Conservation (phyloP, 2,888 invertebrate species). For the Sphinx pinastri region DNA sequence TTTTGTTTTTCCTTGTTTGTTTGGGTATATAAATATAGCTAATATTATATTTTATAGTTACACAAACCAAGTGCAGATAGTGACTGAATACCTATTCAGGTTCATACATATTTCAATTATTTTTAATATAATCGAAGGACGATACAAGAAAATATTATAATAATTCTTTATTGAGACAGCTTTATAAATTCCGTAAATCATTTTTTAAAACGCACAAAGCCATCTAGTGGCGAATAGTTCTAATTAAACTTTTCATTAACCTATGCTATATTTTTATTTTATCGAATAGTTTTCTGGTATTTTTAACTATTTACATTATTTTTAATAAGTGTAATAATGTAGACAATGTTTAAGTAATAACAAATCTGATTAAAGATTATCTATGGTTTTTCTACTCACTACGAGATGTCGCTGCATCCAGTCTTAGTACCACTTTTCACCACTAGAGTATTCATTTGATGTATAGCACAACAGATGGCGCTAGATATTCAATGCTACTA, state of each 20-base stretch:
- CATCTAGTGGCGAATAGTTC: constrained; percentile 39
- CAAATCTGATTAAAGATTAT: neutral
- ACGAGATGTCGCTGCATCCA: constrained; percentile 39
- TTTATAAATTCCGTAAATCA: neutral
- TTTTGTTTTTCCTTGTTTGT: no score
- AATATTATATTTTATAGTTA: no score
- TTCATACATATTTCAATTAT: no score
- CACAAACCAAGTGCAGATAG: no score
- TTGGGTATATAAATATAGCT: no score
- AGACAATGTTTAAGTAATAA: no score
- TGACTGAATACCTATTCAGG: no score
- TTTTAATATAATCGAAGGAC: no score
- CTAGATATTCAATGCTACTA: constrained; percentile 31
- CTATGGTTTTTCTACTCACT: constrained; percentile 32
- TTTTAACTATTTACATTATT: no score
- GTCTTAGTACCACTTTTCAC: constrained; percentile 32
- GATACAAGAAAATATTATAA: neutral
- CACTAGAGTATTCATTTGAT: constrained; percentile 34
- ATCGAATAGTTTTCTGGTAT: no score
- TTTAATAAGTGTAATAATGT: no score
- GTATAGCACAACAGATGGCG: constrained; percentile 45
- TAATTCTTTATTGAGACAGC: neutral
- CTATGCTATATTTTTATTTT: no score
- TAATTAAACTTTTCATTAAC: neutral
- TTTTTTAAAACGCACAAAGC: constrained; percentile 18